These are phyloP conservation scores for Calyptommatus sinebrachiatus DNA, from an alignment of 2,113 vertebrate genomes.

Conservation along the genomic window DNA sequence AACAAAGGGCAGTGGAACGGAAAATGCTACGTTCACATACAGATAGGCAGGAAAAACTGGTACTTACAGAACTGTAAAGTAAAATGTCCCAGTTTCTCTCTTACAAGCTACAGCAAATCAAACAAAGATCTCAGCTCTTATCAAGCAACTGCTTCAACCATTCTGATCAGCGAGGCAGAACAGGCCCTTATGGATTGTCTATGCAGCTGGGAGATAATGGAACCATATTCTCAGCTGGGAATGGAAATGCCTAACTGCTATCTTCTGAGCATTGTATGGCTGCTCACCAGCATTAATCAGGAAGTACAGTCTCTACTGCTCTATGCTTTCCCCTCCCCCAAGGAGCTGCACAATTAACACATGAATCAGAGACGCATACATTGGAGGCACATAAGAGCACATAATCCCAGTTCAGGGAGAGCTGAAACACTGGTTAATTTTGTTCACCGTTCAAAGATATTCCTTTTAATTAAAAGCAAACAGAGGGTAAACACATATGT, in stretches of 20 bases:
- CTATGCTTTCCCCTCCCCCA: slow-evolving; percentile 34
- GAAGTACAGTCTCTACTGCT: slow-evolving; percentile 53
- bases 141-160: slow-evolving; percentile 54
- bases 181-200: slow-evolving; percentile 63
- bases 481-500: neutral
- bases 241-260: slow-evolving; percentile 60
- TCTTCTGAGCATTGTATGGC: slow-evolving; percentile 52
- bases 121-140: slow-evolving; percentile 43
- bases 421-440: slow-evolving; percentile 4
- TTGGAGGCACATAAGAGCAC: slow-evolving; percentile 25
- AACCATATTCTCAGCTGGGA: slow-evolving; percentile 61
- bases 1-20: slow-evolving; percentile 30
- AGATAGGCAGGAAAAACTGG: slow-evolving; percentile 42
- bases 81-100: slow-evolving; percentile 46
- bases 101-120: slow-evolving; percentile 38
- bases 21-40: slow-evolving; percentile 54
- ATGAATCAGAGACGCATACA: slow-evolving; percentile 46
- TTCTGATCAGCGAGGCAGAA: slow-evolving; percentile 71
- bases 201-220: slow-evolving; percentile 67
- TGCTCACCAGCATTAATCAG: slow-evolving; percentile 66
- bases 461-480: neutral
- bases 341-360: slow-evolving; percentile 56
- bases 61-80: slow-evolving; percentile 61
- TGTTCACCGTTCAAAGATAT: neutral
- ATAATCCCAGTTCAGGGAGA: slow-evolving; percentile 22